phyloP scores from a whole-genome alignment of 2,888 invertebrate species.

The Isotomurus palustris region DNA sequence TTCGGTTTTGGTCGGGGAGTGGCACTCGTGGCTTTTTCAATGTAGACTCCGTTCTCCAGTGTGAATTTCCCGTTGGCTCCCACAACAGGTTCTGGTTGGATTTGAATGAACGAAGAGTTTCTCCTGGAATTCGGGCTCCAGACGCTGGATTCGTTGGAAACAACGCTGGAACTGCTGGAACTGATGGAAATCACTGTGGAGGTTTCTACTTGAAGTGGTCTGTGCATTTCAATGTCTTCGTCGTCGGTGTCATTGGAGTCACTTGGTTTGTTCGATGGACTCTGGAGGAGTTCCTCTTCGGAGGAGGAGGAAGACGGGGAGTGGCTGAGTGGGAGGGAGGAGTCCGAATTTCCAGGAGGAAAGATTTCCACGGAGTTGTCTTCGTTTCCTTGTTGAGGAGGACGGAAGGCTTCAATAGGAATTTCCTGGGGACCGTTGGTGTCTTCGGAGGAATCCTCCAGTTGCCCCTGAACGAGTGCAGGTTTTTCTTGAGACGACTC shows the following conservation, averaged over 20 bases:
- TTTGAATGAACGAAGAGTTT: constrained; percentile 27
- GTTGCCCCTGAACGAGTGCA: too few species aligned
- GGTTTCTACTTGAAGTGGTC: neutral
- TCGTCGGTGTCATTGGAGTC: too few species aligned
- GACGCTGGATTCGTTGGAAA: too few species aligned
- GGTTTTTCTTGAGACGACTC: too few species aligned
- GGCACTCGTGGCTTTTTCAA: constrained; percentile 29
- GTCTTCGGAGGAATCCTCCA: too few species aligned
- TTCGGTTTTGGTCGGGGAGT: constrained; percentile 19
- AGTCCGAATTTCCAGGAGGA: too few species aligned
- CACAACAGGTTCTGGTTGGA: constrained; percentile 28
- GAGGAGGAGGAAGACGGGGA: too few species aligned
- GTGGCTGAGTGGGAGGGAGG: too few species aligned
- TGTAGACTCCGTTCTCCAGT: constrained; percentile 28
- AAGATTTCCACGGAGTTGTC: too few species aligned
- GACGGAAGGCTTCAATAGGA: constrained; percentile 7
- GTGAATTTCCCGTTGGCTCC: constrained; percentile 38
- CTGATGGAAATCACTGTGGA: neutral
- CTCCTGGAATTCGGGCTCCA: neutral
- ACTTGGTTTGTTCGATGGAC: too few species aligned
- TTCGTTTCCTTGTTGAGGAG: neutral
- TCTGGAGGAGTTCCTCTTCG: too few species aligned
- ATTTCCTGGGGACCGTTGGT: neutral
- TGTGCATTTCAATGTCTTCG: neutral
- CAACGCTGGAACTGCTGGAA: neutral